phyloP scores from a whole-genome alignment of 2,113 vertebrate genomes.

The Mirza zaza region DNA sequence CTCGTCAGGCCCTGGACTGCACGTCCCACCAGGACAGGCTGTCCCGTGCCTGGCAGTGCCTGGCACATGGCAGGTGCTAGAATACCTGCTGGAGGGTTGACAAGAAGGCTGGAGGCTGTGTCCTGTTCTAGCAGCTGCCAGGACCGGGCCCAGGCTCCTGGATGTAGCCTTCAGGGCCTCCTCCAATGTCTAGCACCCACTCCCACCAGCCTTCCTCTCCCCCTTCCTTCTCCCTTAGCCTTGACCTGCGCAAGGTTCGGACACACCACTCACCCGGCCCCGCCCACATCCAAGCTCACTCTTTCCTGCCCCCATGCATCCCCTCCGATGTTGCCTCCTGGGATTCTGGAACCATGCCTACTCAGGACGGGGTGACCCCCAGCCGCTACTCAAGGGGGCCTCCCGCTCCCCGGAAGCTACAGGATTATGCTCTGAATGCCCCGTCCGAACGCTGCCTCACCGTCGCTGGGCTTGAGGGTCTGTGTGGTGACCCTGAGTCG shows the following conservation, averaged over 20 bases:
- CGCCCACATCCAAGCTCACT: background rate
- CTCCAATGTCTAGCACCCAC: background rate
- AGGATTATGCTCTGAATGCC: background rate
- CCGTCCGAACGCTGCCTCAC: background rate
- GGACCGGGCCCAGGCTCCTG: background rate
- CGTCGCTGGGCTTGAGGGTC: background rate
- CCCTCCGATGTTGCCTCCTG: background rate
- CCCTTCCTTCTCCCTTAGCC: no score
- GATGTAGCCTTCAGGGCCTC: background rate
- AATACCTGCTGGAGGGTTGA: background rate
- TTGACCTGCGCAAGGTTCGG: background rate
- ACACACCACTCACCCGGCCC: fast-evolving
- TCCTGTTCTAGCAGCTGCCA: no score
- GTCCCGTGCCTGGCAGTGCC: background rate
- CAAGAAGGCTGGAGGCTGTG: background rate
- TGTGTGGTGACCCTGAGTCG: background rate
- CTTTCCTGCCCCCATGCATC: background rate
- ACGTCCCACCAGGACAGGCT: background rate
- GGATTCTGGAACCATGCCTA: background rate
- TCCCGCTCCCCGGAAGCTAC: background rate
- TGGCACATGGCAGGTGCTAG: background rate
- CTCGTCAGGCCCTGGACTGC: background rate
- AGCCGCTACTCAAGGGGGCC: background rate
- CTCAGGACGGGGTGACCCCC: background rate
- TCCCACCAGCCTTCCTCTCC: no score